These are phyloP conservation scores for Tachycineta bicolor DNA, from an alignment of 2,113 vertebrate species.

Conservation along the genomic window DNA sequence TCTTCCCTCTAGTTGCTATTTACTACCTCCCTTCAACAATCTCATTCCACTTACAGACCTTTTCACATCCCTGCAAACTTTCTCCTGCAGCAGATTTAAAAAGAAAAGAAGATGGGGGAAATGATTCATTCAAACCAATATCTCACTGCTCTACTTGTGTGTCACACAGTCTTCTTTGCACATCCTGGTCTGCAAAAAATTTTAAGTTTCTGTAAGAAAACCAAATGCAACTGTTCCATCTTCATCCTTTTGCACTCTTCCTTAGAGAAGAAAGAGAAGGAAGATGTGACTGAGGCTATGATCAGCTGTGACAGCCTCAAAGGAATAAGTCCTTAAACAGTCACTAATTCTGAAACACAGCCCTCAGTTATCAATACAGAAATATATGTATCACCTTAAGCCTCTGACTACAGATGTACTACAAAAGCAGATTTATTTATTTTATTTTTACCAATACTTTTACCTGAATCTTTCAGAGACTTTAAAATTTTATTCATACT, in stretches of 20 bases:
- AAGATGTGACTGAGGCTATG: neutral
- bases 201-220: neutral
- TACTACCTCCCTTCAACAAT: neutral
- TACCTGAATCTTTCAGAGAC: neutral
- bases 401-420: neutral
- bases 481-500: neutral
- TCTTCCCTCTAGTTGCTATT: neutral
- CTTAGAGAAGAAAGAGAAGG: neutral
- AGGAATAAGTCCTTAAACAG: neutral
- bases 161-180: neutral
- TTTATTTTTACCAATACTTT: neutral
- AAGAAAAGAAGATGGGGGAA: neutral
- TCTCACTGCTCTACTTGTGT: neutral
- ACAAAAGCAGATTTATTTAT: neutral
- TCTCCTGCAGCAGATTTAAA: neutral
- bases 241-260: neutral
- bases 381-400: neutral
- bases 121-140: fast-evolving
- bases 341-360: neutral
- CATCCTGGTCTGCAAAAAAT: neutral
- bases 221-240: neutral
- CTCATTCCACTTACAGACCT: neutral
- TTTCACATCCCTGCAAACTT: neutral
- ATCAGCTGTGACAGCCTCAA: neutral
- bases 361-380: neutral